Conservation (phyloP, 2,888 invertebrate species). For the Icerya purchasi region DNA sequence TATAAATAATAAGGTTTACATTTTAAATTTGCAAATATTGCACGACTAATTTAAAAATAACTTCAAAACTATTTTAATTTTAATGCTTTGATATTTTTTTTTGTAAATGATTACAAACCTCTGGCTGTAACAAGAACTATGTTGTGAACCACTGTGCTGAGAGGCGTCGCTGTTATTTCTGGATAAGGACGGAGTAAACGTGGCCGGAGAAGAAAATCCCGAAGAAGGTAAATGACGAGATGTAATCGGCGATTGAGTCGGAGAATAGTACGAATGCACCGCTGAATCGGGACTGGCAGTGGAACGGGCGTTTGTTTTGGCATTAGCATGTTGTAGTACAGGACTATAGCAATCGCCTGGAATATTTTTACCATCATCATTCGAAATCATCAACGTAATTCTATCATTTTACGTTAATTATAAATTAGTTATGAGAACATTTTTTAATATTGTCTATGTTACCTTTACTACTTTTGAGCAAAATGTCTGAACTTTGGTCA, state of each 20-base stretch:
- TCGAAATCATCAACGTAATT: no score
- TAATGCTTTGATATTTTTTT: conserved; percentile 1
- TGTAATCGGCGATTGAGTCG: conserved; percentile 67
- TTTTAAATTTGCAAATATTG: no score
- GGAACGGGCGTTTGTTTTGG: conserved; percentile 33
- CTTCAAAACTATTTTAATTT: not conserved
- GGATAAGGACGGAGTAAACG: conserved; percentile 62
- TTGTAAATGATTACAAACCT: conserved; percentile 15
- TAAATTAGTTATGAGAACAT: no score
- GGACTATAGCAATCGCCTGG: conserved; percentile 34
- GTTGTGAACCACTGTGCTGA: conserved; percentile 56
- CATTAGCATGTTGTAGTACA: conserved; percentile 26
- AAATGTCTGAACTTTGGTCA: conserved; percentile 6
- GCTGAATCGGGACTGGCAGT: conserved; percentile 75
- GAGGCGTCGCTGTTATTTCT: conserved; percentile 81
- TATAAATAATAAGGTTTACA: no score
- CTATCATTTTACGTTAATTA: no score
- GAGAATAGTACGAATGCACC: conserved; percentile 70
- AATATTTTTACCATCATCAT: no score
- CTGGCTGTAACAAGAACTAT: conserved; percentile 23
- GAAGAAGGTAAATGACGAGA: conserved; percentile 44
- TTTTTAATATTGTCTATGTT: no score
- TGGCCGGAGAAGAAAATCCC: conserved; percentile 34
- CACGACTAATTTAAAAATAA: not conserved
- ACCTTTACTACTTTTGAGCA: not conserved